These are phyloP conservation scores for Phengaris arion DNA, from an alignment of 2,888 invertebrate genomes.

Conservation along the genomic window DNA sequence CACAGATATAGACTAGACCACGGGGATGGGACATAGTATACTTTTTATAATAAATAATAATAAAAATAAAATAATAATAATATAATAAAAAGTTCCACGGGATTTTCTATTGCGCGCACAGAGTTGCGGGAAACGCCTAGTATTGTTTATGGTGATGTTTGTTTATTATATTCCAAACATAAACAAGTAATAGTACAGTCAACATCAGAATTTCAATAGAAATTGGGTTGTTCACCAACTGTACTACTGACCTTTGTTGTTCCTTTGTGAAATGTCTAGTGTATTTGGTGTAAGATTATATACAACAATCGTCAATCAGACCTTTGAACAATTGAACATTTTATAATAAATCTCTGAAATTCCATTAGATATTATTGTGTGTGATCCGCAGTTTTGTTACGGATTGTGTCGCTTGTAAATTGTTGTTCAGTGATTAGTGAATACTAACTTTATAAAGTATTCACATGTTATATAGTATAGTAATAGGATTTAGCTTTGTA, in stretches of 20 bases:
- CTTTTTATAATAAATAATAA: too few relatives aligned
- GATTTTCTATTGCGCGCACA: too few relatives aligned
- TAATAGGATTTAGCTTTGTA: neutral
- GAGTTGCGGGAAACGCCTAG: too few relatives aligned
- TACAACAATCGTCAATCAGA: neutral
- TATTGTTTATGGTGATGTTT: neutral
- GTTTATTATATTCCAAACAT: neutral
- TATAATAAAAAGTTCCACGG: too few relatives aligned
- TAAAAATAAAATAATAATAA: too few relatives aligned
- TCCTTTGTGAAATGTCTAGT: neutral
- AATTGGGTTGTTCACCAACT: too few relatives aligned
- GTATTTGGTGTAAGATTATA: neutral
- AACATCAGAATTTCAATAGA: too few relatives aligned
- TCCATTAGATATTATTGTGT: constrained; percentile 25
- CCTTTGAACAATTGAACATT: neutral
- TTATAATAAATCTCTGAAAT: neutral
- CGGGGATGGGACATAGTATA: too few relatives aligned
- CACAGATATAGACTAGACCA: too few relatives aligned
- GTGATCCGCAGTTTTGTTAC: neutral
- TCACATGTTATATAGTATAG: neutral
- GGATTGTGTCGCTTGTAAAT: neutral
- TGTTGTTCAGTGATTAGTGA: neutral
- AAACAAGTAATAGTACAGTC: too few relatives aligned
- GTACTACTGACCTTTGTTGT: neutral
- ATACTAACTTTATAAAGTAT: neutral